Base-by-base conservation (phyloP, 2,797 vertebrate genomes). In the Uromys caudimaculatus region DNA sequence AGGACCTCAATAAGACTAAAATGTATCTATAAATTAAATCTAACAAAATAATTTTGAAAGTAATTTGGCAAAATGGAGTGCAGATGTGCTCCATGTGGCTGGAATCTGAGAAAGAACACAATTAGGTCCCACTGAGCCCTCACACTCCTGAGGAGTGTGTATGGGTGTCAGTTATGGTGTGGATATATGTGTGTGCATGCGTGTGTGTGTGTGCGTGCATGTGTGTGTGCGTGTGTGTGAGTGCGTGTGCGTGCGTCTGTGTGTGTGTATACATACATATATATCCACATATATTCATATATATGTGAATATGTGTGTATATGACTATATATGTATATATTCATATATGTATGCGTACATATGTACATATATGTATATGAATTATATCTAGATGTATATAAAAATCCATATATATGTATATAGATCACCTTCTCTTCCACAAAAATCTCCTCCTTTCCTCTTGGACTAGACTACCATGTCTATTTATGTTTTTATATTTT, bases 31-130 rank as follows among this genome's bases (percentile, higher is more conserved):
- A 58, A 93, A 84, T 67, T 87, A 84, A 76, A 76, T 82, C 52
- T 87, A 84, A 79, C 58, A 91, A 84, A 96, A 73, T 84, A 52
- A 95, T 89, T 93, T 95, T 89, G 71, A 89, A 89, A 94, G 83
- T 38, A 86, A 76, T 75, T 76, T 87, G 78, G 77, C 44, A 64
- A 93, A 93, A 94, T 35, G 32, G 47, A 90, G 75, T 50, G 60
- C 21, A 82, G 77, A 44, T 56, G 85, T 73, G 50, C 2, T 56
- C n/a, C 44, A 24, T 56, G 85, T 77, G 71, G 35, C 27, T 69
- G 2, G 41, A 75, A 84, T 82, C n/a, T 84, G 75, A 71, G 62
- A 7, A 44, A 41, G 58, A 82, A 67, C 9, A 14, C 3, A 1
- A 23, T 47, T 14, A 9, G 58, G 27, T 54, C 16, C 35, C 21